Evolutionary conservation across 2,888 invertebrate genomes (phyloP), one percentile per base, ranked within the genome.

Genomic region (Leucophenga maculata): DNA sequence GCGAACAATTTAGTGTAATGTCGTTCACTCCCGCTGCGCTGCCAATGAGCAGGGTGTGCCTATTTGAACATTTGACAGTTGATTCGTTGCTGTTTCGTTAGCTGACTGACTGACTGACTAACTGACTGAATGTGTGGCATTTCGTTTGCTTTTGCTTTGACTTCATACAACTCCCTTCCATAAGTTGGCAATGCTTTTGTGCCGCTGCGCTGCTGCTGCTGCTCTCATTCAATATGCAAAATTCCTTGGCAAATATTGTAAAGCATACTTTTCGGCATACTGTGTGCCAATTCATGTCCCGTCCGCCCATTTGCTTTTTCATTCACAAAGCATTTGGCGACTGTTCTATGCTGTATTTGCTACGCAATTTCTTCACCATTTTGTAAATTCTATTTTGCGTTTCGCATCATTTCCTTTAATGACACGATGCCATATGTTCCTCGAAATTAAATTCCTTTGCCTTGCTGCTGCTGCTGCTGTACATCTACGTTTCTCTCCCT

Each of bases 1-100:
- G 70, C 81, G 72, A 75, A 72, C 79, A 78, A 84, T 85, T 85
- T 79, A 71, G 73, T 75, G 74, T 78, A 82, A 85, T 78, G 78
- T 84, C 72, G 20, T 44, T 14, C 13, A 14, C 60, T 67, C 67
- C 71, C 67, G 59, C 54, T 55, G 54, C 48, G 70, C 20, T 13
- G 68, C 48, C 65, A 60, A 39, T 1, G 14, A 57, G 67, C 20
- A 52, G 39, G 48, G 44, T 20, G 64, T 26, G 26, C 65, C 50
- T n/a, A 65, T 13, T 18, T n/a, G 22, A 20, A 67, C 67, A 64
- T 59, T 55, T 64, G 18, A 48, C 22, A 46, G 44, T 32, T 20
- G 14, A 46, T 65, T 48, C 52, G 39, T 14, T 60, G 48, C 14
- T 69, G 64, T 3, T 62, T 52, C 68, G 62, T 69, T 71, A 69